Percentiles rank a stretch among this genome's conserved stretches.
Evolutionary conservation across 2,113 vertebrate species (phyloP).

Genomic region (Mionectes macconnelli): DNA sequence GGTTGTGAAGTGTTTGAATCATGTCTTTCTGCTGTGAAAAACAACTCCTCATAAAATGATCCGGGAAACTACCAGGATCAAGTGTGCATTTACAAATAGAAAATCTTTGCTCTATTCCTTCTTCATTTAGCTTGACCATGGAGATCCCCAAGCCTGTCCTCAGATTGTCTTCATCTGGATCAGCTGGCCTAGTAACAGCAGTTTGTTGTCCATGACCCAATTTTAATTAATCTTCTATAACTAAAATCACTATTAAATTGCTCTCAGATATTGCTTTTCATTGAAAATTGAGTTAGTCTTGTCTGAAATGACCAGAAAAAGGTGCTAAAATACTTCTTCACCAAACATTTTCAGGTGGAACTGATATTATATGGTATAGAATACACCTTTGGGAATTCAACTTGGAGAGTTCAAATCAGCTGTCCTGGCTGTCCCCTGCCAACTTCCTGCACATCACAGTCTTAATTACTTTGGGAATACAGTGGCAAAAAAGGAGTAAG

Average conservation of each 20-base stretch:
- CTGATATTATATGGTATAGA: not conserved
- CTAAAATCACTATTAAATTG: not conserved
- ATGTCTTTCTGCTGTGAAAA: not conserved
- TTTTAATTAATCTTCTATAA: not conserved
- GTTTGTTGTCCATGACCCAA: not conserved
- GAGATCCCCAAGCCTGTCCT: not conserved
- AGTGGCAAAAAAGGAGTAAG: not conserved
- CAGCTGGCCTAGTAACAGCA: not conserved
- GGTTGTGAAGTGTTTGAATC: not conserved
- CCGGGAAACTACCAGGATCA: not conserved
- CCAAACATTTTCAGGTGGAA: not conserved
- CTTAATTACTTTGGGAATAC: not conserved
- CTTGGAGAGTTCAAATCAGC: not conserved
- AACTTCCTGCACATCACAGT: not conserved
- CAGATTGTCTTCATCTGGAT: not conserved
- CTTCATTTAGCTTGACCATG: not conserved
- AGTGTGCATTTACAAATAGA: not conserved
- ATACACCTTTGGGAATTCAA: not conserved
- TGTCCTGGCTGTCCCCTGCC: not conserved
- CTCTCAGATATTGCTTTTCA: not conserved
- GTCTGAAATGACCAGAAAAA: not conserved
- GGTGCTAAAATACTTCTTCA: not conserved
- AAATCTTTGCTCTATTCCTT: not conserved
- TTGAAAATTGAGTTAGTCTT: not conserved
- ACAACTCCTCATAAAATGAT: not conserved